Percentiles rank a stretch among this genome's conserved stretches.
Evolutionary conservation across 2,113 vertebrate species (phyloP).

Genomic region (Vimba vimba): DNA sequence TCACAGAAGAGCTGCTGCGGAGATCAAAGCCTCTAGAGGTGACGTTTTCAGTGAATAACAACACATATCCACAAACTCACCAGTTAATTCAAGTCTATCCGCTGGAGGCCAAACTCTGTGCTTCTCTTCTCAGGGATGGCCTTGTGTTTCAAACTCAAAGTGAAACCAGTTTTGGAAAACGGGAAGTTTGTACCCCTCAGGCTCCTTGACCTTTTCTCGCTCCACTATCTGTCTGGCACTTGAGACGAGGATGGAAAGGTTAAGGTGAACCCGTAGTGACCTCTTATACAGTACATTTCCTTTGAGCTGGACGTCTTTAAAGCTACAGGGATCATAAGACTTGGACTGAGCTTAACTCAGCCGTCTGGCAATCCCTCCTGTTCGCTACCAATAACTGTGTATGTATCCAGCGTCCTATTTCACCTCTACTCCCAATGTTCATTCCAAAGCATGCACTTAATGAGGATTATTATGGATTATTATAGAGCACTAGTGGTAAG

Average conservation of each 20-base stretch:
- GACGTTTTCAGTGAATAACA: background rate
- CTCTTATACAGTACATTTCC: background rate
- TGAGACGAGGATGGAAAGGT: slow-evolving; percentile 12
- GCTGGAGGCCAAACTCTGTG: background rate
- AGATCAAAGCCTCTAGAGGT: background rate
- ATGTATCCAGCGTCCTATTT: background rate
- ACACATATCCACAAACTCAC: background rate
- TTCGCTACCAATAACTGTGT: background rate
- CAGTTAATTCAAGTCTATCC: background rate
- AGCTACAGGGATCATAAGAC: slow-evolving; percentile 21
- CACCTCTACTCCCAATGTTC: background rate
- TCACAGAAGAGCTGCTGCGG: no score
- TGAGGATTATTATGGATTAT: slow-evolving; percentile 7
- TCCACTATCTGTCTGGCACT: slow-evolving; percentile 31
- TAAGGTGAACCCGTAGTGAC: slow-evolving; percentile 16
- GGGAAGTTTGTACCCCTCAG: background rate
- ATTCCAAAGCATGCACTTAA: slow-evolving; percentile 11
- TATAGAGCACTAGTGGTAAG: background rate
- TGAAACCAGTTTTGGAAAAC: background rate
- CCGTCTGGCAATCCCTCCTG: background rate
- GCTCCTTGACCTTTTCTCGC: slow-evolving; percentile 21
- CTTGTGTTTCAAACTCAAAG: background rate
- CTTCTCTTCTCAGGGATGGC: background rate
- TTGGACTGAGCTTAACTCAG: background rate
- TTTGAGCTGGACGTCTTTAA: slow-evolving; percentile 6